These are phyloP conservation scores for Scaptomyza hsui DNA, from an alignment of 1,140 invertebrate species.

Conservation along the genomic window DNA sequence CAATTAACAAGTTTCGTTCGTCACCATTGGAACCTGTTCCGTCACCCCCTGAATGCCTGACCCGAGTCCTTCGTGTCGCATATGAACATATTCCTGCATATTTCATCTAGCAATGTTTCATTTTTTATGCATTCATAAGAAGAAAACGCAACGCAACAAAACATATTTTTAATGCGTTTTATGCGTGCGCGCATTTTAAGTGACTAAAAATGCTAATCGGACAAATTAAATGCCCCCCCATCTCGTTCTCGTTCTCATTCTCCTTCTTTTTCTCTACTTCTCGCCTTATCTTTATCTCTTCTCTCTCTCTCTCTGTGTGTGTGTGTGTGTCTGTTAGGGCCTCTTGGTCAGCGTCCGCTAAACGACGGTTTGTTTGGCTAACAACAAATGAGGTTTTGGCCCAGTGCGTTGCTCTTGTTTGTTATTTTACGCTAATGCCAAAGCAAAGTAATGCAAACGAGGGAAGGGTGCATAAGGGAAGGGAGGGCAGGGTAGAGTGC, in stretches of 20 bases:
- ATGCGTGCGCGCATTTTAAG: conserved; percentile 75
- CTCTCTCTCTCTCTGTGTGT: background rate
- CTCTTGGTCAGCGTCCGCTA: conserved; percentile 38
- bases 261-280: background rate
- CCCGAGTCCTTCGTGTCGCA: conserved; percentile 19
- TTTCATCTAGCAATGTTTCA: conserved; percentile 36
- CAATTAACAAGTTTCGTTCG: conserved; percentile 44
- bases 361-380: conserved; percentile 61
- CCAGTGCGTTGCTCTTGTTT: conserved; percentile 31
- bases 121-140: conserved; percentile 27
- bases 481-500: background rate
- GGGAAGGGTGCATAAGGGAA: background rate
- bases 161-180: conserved; percentile 73
- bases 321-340: background rate
- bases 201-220: conserved; percentile 80
- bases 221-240: conserved; percentile 73
- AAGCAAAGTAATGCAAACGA: conserved; percentile 41
- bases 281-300: background rate
- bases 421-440: conserved; percentile 56
- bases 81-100: conserved; percentile 44
- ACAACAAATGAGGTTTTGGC: conserved; percentile 38
- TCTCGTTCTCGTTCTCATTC: background rate
- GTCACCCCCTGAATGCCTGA: background rate
- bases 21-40: conserved; percentile 9
- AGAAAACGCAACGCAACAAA: conserved; percentile 33